phyloP scores from a whole-genome alignment of 1,140 invertebrate genomes.

The Nasonia longicornis region DNA sequence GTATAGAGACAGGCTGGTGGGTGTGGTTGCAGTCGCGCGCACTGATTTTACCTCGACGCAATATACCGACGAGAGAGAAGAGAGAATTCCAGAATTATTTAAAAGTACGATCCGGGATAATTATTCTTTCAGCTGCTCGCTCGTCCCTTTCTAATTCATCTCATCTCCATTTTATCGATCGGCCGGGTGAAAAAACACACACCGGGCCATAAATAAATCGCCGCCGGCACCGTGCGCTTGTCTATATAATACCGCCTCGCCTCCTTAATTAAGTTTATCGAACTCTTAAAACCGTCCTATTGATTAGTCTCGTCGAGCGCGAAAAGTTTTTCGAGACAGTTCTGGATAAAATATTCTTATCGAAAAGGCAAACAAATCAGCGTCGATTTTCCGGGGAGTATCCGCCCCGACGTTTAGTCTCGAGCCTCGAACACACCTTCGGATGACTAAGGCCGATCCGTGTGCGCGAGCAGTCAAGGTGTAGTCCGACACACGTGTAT shows the following conservation, averaged over 20 bases:
- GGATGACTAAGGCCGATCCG: constrained; percentile 61
- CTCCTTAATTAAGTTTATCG: neutral
- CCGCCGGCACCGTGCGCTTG: no score
- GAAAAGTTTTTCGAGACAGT: neutral
- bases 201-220: neutral
- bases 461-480: neutral
- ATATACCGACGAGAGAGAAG: no score
- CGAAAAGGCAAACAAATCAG: neutral
- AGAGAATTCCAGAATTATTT: no score
- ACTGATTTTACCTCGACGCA: constrained; percentile 51
- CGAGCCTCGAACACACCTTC: constrained; percentile 58
- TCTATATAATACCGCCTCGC: neutral
- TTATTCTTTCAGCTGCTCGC: no score
- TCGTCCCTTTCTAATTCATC: neutral
- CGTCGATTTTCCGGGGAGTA: neutral
- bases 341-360: no score
- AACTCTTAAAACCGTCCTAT: neutral
- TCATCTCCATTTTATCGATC: neutral
- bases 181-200: neutral
- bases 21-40: constrained; percentile 54
- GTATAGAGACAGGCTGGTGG: constrained; percentile 36
- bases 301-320: neutral
- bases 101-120: no score
- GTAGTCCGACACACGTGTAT: neutral
- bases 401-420: neutral